These are phyloP conservation scores for Zoanthus sansibaricus DNA, from an alignment of 92 coral and sea anemone genomes.

Conservation along the genomic window DNA sequence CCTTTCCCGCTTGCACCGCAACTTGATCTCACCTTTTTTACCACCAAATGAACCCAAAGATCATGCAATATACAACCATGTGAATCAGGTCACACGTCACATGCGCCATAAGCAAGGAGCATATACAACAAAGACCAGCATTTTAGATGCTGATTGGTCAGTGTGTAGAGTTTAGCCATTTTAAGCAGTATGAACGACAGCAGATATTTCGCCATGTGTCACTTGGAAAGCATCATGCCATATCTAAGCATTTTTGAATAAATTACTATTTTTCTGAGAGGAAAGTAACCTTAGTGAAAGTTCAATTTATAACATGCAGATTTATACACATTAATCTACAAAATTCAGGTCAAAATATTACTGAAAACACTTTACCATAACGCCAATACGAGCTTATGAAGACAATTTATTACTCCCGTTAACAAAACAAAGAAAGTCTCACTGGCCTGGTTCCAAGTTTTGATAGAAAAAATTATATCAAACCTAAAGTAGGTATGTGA, in stretches of 20 bases:
- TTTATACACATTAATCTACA: no score
- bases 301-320: no score
- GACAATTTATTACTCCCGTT: background rate
- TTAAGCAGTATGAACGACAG: constrained; percentile 3
- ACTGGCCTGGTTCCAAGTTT: background rate
- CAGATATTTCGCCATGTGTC: background rate
- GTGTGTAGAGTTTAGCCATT: constrained; percentile 3
- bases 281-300: background rate
- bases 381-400: background rate
- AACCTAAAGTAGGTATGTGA: background rate
- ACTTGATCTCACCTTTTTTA: constrained; percentile 11
- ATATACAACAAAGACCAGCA: background rate
- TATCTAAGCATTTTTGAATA: background rate
- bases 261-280: background rate
- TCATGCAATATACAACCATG: constrained; percentile 1
- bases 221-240: background rate
- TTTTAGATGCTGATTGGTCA: constrained; percentile 34
- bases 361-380: no score
- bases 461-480: constrained; percentile 6
- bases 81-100: constrained; percentile 21
- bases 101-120: constrained; percentile 1
- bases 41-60: constrained; percentile 28
- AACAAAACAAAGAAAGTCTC: constrained; percentile 2
- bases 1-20: constrained; percentile 13
- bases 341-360: no score